phyloP scores from a whole-genome alignment of 2,888 invertebrate species.

The Eustalomyia histrio region DNA sequence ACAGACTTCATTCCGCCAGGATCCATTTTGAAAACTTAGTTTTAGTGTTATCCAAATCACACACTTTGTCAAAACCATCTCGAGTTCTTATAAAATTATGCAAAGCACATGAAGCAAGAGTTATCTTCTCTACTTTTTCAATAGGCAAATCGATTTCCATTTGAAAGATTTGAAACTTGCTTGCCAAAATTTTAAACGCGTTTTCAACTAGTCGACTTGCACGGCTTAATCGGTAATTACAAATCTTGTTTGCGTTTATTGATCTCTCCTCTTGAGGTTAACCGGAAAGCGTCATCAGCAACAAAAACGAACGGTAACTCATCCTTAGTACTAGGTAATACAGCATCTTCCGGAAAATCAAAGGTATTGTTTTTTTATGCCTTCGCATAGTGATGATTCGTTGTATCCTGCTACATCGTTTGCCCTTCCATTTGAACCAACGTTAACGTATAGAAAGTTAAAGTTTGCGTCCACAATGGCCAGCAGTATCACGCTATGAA shows the following conservation, averaged over 20 bases:
- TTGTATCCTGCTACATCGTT: conserved; percentile 10
- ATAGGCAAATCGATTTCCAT: background rate
- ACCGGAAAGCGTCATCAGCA: conserved; percentile 15
- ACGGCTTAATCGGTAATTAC: too few relatives aligned
- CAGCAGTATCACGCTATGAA: conserved; percentile 5
- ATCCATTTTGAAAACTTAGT: background rate
- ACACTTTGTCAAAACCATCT: background rate
- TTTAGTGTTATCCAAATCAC: background rate
- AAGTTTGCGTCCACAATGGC: conserved; percentile 14
- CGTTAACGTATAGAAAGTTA: conserved; percentile 12
- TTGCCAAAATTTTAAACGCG: background rate
- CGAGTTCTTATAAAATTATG: background rate
- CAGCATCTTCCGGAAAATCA: conserved; percentile 13
- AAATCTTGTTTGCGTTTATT: conserved; percentile 4
- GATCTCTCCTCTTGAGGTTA: conserved; percentile 5
- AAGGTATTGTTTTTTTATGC: background rate
- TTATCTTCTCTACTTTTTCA: conserved; percentile 6
- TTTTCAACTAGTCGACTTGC: conserved; percentile 21
- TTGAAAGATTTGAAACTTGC: too few relatives aligned
- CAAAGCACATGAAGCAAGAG: background rate
- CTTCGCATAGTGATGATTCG: conserved; percentile 7
- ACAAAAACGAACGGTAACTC: conserved; percentile 4
- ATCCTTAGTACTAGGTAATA: background rate
- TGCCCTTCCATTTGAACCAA: conserved; percentile 24
- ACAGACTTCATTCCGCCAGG: background rate